Conservation (phyloP, 2,797 vertebrate species). For the Notoglanidium macrostoma region DNA sequence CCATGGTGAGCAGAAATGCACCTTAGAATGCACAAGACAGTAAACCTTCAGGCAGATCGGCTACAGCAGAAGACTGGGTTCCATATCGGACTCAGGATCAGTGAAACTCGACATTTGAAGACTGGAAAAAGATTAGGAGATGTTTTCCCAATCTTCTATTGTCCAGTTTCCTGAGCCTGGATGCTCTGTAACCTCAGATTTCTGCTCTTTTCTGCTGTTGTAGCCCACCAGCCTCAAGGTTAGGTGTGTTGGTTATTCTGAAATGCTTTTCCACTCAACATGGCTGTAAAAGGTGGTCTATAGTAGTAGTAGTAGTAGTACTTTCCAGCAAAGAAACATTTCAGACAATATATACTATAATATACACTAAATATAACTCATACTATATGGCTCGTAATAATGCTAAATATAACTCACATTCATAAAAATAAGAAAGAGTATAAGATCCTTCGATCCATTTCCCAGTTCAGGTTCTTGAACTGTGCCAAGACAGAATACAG, state of each 20-base stretch:
- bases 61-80: neutral
- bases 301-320: neutral
- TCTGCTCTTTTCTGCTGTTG: neutral
- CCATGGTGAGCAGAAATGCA: neutral
- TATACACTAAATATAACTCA: neutral
- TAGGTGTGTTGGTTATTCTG: neutral
- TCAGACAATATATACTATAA: no score
- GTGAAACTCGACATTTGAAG: neutral
- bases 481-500: conserved; percentile 32
- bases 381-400: neutral
- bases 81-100: no score
- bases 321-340: neutral
- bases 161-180: neutral
- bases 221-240: neutral
- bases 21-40: neutral
- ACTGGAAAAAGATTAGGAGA: neutral
- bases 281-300: neutral
- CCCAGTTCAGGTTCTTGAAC: conserved; percentile 9
- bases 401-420: neutral
- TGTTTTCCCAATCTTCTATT: neutral
- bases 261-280: neutral
- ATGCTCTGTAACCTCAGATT: neutral
- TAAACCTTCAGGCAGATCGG: neutral
- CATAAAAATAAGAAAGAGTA: neutral
- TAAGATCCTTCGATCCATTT: neutral